Evolutionary conservation across 2,888 invertebrate species (phyloP).

Genomic region (Brachyopa scutellaris): DNA sequence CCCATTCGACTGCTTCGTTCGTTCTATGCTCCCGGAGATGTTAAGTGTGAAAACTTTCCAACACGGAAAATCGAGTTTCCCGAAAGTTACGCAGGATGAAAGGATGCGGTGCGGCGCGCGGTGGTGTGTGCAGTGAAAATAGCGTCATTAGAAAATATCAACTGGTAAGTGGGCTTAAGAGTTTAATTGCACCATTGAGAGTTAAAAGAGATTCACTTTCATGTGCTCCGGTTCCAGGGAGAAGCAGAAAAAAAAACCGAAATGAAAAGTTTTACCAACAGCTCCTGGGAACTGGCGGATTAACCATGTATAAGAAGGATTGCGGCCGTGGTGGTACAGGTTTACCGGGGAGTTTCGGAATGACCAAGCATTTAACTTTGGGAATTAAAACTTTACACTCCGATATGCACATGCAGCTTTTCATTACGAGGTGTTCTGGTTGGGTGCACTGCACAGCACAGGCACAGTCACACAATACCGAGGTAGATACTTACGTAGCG

Average conservation of each 20-base stretch:
- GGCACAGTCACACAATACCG: background rate
- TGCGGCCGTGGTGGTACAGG: slow-evolving; percentile 9
- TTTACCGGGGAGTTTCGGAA: slow-evolving; percentile 34
- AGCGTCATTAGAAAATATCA: slow-evolving; percentile 70
- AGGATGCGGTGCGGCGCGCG: background rate
- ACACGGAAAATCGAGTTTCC: slow-evolving; percentile 46
- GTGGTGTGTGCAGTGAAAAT: background rate
- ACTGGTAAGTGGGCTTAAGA: slow-evolving; percentile 71
- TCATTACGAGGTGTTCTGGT: background rate
- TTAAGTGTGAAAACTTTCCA: slow-evolving; percentile 64
- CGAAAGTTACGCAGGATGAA: slow-evolving; percentile 37
- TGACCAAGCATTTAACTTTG: slow-evolving; percentile 63
- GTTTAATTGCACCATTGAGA: slow-evolving; percentile 70
- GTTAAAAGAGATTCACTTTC: slow-evolving; percentile 41
- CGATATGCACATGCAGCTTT: slow-evolving; percentile 13
- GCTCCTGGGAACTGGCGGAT: slow-evolving; percentile 9
- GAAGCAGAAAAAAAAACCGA: too few relatives aligned
- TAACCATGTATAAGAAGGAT: slow-evolving; percentile 28
- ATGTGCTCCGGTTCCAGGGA: slow-evolving; percentile 24
- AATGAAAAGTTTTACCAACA: slow-evolving; percentile 2
- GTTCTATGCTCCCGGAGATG: slow-evolving; percentile 26
- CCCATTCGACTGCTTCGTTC: background rate
- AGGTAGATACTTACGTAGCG: background rate
- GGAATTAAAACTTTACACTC: slow-evolving; percentile 50
- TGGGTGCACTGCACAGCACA: background rate